These are phyloP conservation scores for Brachirus orientalis DNA, from an alignment of 2,113 vertebrate species.

Conservation along the genomic window DNA sequence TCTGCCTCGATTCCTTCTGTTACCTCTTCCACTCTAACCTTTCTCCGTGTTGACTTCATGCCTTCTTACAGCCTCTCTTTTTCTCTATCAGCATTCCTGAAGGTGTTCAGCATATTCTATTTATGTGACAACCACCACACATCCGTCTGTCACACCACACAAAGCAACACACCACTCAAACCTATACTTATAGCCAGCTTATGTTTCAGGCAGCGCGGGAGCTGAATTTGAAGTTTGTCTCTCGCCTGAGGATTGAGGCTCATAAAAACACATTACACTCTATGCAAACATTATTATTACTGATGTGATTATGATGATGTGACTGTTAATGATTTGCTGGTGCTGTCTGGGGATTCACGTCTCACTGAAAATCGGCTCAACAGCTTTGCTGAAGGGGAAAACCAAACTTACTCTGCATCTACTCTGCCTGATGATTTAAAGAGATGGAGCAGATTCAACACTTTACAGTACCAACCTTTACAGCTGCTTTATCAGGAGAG, in stretches of 20 bases:
- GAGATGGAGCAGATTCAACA: conserved; percentile 9
- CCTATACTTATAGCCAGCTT: conserved; percentile 61
- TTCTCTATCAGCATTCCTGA: conserved; percentile 65
- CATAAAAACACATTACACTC: conserved; percentile 41
- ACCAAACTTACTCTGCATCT: background rate
- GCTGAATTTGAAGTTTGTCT: conserved; percentile 36
- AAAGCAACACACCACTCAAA: conserved; percentile 39
- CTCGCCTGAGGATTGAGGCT: conserved; percentile 12
- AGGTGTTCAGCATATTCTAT: conserved; percentile 70
- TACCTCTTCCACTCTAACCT: conserved; percentile 36
- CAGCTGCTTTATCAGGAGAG: background rate
- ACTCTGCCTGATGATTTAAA: conserved; percentile 31
- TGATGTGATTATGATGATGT: conserved; percentile 26
- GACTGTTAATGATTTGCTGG: conserved; percentile 49
- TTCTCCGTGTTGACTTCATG: conserved; percentile 44
- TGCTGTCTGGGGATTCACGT: conserved; percentile 39
- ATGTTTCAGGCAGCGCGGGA: conserved; percentile 30
- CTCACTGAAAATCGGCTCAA: conserved; percentile 40
- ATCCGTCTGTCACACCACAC: conserved; percentile 51
- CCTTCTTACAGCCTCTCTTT: conserved; percentile 36
- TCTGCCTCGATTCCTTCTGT: conserved; percentile 21
- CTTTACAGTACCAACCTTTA: conserved; percentile 26
- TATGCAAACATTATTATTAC: conserved; percentile 15
- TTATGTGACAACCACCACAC: conserved; percentile 61
- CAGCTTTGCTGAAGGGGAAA: conserved; percentile 31